Evolutionary conservation across 1,140 invertebrate genomes (phyloP), one percentile per base, ranked within the genome.

Genomic region (Lepidurus packardi): DNA sequence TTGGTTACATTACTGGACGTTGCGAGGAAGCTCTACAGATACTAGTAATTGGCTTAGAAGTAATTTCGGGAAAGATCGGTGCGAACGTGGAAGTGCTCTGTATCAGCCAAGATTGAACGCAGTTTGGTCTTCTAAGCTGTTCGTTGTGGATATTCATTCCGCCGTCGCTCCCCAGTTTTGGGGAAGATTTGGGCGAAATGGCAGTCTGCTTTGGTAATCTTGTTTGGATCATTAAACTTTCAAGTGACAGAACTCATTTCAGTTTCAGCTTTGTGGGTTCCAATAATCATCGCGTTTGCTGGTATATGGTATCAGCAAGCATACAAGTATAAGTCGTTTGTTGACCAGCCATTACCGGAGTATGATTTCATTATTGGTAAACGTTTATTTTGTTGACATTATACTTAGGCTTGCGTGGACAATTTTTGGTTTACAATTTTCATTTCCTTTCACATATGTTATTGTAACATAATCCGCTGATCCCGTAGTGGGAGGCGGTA

Each of bases 401-500:
- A 1, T 34, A 34, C 34, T 34, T 34, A 3, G 34, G 3, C 34
- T 34, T 34, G 34, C 34, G 2, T 4, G 34, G 8, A n/a, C 13
- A 7, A 21, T 65, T 21, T 7, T 16, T 65, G 4, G 7, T 7
- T 65, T 65, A 1, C 53, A 13, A 7, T 9, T 65, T 65, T n/a
- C n/a, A 16, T 65, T 11, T 21, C 21, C 2, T 65, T 65, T 65
- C 7, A 7, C 45, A 10, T 65, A 1, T 34, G 34, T 34, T 34
- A 34, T 34, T 34, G 34, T 34, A 34, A 34, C 34, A 4, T 34
- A 4, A 34, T 82, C 81, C 78, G 81, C 81, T 73, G 81, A 80
- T 43, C 80, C 81, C 74, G 43, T 82, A 43, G 81, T 82, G 42
- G 82, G 82, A 16, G 81, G 79, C 25, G 82, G 82, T 53, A 80